These are phyloP conservation scores for Sisyra terminalis DNA, from an alignment of 2,888 invertebrate genomes.

Conservation along the genomic window DNA sequence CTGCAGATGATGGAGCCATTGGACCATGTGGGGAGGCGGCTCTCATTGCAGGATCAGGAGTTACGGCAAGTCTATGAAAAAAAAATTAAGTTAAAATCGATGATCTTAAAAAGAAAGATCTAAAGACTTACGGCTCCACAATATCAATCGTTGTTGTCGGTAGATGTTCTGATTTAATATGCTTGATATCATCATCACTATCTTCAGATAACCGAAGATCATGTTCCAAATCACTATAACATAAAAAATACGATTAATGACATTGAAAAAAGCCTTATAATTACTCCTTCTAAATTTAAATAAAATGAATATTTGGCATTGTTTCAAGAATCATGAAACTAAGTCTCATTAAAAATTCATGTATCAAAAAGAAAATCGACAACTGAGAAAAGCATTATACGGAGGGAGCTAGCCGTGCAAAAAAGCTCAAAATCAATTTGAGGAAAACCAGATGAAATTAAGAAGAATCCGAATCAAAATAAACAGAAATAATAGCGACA, in stretches of 20 bases:
- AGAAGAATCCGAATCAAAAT: too few relatives aligned
- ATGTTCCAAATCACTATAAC: slow-evolving; percentile 38
- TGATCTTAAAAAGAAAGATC: slow-evolving; percentile 27
- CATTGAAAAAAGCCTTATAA: background rate
- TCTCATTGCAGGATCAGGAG: slow-evolving; percentile 15
- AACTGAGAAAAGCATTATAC: background rate
- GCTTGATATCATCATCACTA: slow-evolving; percentile 54
- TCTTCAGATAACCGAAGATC: slow-evolving; percentile 60
- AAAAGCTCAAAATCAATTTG: too few relatives aligned
- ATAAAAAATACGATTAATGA: slow-evolving; percentile 11
- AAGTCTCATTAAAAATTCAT: slow-evolving; percentile 8
- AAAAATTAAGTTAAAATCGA: slow-evolving; percentile 30
- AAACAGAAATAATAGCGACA: too few relatives aligned
- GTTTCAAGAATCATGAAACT: slow-evolving; percentile 8
- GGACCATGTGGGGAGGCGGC: slow-evolving; percentile 31
- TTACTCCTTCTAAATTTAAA: slow-evolving; percentile 4
- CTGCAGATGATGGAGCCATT: slow-evolving; percentile 31
- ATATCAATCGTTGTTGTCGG: slow-evolving; percentile 21
- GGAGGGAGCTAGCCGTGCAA: background rate
- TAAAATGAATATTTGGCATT: slow-evolving; percentile 2
- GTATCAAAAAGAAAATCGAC: background rate
- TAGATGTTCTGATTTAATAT: slow-evolving; percentile 15
- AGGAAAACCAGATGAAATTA: too few relatives aligned
- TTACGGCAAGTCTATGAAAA: slow-evolving; percentile 15
- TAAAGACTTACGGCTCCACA: slow-evolving; percentile 23